phyloP scores from a whole-genome alignment of 2,797 vertebrate species.

The Acomys russatus region DNA sequence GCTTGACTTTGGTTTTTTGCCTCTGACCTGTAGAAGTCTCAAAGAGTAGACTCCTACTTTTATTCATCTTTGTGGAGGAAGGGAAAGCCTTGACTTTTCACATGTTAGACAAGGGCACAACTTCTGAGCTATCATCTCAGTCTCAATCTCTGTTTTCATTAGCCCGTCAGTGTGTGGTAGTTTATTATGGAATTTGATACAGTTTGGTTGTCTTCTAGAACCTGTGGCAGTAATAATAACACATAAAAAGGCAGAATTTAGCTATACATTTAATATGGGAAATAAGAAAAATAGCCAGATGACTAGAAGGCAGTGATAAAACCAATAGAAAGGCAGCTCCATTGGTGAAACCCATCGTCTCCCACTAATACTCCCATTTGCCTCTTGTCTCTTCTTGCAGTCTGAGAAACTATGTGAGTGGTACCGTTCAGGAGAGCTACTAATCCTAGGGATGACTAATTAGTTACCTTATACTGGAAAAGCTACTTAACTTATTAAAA shows the following conservation, averaged over 20 bases:
- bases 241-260: not conserved
- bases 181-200: not conserved
- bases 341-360: not conserved
- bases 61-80: not conserved
- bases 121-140: not conserved
- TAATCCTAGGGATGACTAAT: not conserved
- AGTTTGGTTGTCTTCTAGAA: not conserved
- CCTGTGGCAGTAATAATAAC: not conserved
- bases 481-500: not conserved
- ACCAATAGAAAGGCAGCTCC: not conserved
- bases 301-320: not conserved
- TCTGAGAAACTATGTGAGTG: not conserved
- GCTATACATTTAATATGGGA: not conserved
- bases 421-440: not conserved
- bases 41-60: not conserved
- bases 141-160: not conserved
- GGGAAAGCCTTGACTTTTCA: not conserved
- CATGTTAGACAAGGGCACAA: no score
- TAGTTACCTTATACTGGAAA: conserved; percentile 27
- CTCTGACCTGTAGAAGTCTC: not conserved
- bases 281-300: not conserved
- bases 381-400: not conserved
- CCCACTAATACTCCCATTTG: not conserved
- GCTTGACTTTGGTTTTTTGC: not conserved
- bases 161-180: not conserved